Evolutionary conservation across 2,113 vertebrate species (phyloP).

Genomic region (Sciurus niger): DNA sequence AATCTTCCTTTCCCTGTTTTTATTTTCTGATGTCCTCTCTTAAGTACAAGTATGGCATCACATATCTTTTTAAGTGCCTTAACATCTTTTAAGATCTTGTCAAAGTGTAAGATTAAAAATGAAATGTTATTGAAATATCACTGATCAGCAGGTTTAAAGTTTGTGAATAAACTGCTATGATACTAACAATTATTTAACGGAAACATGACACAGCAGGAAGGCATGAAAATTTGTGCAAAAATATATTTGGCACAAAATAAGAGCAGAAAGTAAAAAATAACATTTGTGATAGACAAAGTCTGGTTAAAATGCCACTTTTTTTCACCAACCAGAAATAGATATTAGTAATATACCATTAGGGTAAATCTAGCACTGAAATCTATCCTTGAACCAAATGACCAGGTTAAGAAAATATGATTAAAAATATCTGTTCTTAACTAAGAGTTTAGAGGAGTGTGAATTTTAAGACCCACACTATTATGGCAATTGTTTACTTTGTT

Average conservation of each 20-base stretch:
- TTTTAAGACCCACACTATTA: background rate
- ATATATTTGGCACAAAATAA: background rate
- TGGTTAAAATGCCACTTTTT: background rate
- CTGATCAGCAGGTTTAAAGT: conserved; percentile 33
- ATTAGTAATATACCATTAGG: background rate
- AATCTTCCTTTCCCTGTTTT: background rate
- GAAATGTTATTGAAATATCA: conserved; percentile 22
- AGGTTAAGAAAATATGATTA: conserved; percentile 55
- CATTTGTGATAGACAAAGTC: conserved; percentile 10
- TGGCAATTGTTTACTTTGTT: background rate
- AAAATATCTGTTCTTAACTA: background rate
- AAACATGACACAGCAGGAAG: background rate
- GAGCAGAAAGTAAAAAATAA: conserved; percentile 39
- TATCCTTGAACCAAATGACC: conserved; percentile 38
- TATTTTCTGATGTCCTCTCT: background rate
- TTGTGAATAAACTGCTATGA: background rate
- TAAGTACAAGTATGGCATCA: background rate
- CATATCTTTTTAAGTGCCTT: background rate
- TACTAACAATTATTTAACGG: background rate
- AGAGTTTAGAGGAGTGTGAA: background rate
- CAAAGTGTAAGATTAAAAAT: conserved; percentile 3
- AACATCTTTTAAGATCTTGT: conserved; percentile 13
- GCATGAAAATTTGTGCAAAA: background rate
- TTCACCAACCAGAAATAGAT: background rate
- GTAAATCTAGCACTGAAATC: conserved; percentile 16